Base-by-base conservation (phyloP, 2,797 vertebrate species). In the Poecilia wingei region DNA sequence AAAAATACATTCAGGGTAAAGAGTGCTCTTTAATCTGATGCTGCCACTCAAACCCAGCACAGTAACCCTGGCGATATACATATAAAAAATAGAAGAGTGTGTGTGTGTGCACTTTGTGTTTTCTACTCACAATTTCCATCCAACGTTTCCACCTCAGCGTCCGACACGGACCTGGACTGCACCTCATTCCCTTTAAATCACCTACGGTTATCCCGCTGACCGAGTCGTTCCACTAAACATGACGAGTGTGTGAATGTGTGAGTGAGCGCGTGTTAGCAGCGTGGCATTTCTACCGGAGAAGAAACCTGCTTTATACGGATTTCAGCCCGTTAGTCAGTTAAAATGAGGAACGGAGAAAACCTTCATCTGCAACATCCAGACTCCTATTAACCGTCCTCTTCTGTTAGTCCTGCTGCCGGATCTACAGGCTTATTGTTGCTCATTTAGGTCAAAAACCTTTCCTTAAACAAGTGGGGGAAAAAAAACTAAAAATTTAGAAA, bases 141-240 rank as follows among this genome's bases (percentile, higher is more conserved):
- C 0, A 0, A 57, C 81, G 22, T 80, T 84, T 79, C 80, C 8
- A 47, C 82, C 4, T 43, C 84, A 77, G 80, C 76, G 2, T 79
- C 88, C 88, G 1, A 22, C 78, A 0, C 45, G 81, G 72, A 89
- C 80, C 84, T 86, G 84, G 1, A 49, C 53, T 83, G 3, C 75
- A 31, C 79, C 86, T 71, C 89, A 12, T 9, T 75, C 90, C 92
- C 89, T 39, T 76, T 12, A 73, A 75, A 84, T 85, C 94, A 96
- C 95, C 6, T 95, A 87, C 95, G 16, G 51, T 53, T 74, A 85
- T 71, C 93, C 84, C 82, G 91, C 84, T 72, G 41, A 75, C 66
- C 49, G 64, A 41, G 78, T 36, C 43, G 22, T 78, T 43, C 75
- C 39, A 75, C 74, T n/a, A 70, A 70, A 6, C 6, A 25, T 41